Percentiles rank a stretch among this genome's conserved stretches.
Evolutionary conservation across 2,888 invertebrate genomes (phyloP).

Genomic region (Spodoptera picta): DNA sequence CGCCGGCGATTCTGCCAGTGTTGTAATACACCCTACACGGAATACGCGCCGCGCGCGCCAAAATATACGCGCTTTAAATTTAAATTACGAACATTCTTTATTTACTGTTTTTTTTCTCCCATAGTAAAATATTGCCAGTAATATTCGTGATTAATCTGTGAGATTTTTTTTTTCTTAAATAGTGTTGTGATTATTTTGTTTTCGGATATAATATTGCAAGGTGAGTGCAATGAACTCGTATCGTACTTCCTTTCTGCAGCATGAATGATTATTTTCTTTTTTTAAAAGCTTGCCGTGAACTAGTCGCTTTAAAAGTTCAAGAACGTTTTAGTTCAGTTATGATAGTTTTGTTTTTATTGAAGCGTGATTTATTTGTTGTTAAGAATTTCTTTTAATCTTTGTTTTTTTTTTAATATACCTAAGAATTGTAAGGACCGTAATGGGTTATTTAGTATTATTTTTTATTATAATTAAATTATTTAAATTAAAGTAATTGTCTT

Average conservation of each 20-base stretch:
- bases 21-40: slow-evolving; percentile 53
- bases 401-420: no score
- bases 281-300: slow-evolving; percentile 26
- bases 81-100: slow-evolving; percentile 6
- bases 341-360: neutral
- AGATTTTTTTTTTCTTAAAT: slow-evolving; percentile 8
- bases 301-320: slow-evolving; percentile 27
- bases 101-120: slow-evolving; percentile 2
- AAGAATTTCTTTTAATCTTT: no score
- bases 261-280: slow-evolving; percentile 15
- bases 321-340: slow-evolving; percentile 11
- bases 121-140: neutral
- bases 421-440: no score
- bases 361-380: neutral
- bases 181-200: slow-evolving; percentile 30
- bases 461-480: no score
- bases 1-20: slow-evolving; percentile 49
- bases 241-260: slow-evolving; percentile 32
- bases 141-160: slow-evolving; percentile 24
- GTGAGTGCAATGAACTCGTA: slow-evolving; percentile 54
- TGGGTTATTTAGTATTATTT: no score
- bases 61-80: slow-evolving; percentile 35
- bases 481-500: no score
- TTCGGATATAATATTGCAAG: slow-evolving; percentile 33
- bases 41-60: slow-evolving; percentile 48